phyloP scores from a whole-genome alignment of 2,797 vertebrate genomes.

The Takifugu rubripes region DNA sequence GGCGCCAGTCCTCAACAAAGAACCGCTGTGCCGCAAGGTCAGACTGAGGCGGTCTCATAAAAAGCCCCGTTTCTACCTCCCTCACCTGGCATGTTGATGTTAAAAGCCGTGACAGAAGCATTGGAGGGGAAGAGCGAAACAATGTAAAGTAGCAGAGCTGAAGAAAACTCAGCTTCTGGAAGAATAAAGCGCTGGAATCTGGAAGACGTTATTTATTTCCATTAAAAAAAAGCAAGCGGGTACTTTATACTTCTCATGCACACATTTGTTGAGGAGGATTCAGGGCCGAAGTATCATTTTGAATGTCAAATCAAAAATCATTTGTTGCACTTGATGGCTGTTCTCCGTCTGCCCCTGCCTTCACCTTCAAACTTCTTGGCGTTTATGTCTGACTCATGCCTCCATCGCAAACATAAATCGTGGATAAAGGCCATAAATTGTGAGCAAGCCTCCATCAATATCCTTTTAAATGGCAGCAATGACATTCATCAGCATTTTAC shows the following conservation, averaged over 20 bases:
- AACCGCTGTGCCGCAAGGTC: no score
- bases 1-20: no score
- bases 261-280: not conserved
- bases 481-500: slow-evolving; percentile 28
- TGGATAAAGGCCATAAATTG: slow-evolving; percentile 23
- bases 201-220: no score
- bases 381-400: slow-evolving; percentile 21
- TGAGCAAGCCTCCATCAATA: slow-evolving; percentile 18
- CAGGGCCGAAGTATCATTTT: not conserved
- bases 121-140: no score
- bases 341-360: not conserved
- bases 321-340: not conserved
- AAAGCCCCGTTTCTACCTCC: no score
- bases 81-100: no score
- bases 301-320: not conserved
- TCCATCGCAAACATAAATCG: slow-evolving; percentile 10
- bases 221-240: no score
- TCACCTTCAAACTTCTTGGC: slow-evolving; percentile 14
- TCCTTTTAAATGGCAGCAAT: slow-evolving; percentile 22
- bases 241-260: not conserved
- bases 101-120: no score
- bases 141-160: no score
- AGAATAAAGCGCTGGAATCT: no score
- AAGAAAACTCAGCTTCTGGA: no score
- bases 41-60: no score